phyloP scores from a whole-genome alignment of 2,113 vertebrate species.

The Istiophorus platypterus region DNA sequence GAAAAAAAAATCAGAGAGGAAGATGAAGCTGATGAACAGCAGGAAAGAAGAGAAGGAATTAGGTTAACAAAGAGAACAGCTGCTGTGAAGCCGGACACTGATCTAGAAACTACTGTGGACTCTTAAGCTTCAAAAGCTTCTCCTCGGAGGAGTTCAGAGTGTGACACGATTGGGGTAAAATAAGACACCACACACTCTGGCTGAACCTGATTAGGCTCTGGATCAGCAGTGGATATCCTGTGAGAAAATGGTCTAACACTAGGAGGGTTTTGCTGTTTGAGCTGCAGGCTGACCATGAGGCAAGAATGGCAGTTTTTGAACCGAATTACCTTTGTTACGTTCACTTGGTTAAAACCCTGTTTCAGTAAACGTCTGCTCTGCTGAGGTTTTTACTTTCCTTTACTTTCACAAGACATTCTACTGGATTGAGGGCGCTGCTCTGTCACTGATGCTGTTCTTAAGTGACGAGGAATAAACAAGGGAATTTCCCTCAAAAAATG shows the following conservation, averaged over 20 bases:
- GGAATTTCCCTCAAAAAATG: background rate
- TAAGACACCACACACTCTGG: conserved; percentile 30
- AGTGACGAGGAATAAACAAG: too few relatives aligned
- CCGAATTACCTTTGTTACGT: conserved; percentile 18
- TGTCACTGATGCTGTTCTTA: background rate
- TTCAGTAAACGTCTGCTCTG: background rate
- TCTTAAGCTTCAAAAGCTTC: conserved; percentile 22
- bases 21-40: conserved; percentile 2
- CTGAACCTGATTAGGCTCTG: conserved; percentile 48
- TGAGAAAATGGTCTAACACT: conserved; percentile 23
- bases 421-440: background rate
- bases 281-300: conserved; percentile 5
- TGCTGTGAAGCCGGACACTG: conserved; percentile 19
- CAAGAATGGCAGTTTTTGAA: conserved; percentile 13
- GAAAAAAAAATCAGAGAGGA: background rate
- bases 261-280: background rate
- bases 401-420: background rate
- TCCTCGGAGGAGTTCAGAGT: conserved; percentile 20
- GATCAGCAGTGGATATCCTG: conserved; percentile 47
- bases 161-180: conserved; percentile 25
- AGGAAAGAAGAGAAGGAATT: conserved; percentile 10
- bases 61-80: conserved; percentile 24
- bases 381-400: background rate
- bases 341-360: conserved; percentile 11
- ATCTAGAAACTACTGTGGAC: conserved; percentile 29